Percentiles rank a stretch among this genome's conserved stretches.
phyloP scores from a whole-genome alignment of 2,888 invertebrate species.

The Lochmaea capreae region DNA sequence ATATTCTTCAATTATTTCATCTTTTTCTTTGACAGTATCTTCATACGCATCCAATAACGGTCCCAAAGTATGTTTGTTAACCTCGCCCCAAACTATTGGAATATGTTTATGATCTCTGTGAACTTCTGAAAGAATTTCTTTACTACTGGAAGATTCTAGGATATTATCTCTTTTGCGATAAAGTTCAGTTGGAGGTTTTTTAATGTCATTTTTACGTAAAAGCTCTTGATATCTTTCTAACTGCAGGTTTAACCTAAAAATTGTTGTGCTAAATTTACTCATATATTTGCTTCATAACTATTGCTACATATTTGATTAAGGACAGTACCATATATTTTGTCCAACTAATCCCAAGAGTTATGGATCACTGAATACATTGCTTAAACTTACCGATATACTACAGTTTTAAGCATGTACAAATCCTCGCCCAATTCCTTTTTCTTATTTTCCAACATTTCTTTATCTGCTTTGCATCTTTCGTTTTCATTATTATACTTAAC shows the following conservation, averaged over 20 bases:
- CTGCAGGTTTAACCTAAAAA: slow-evolving; percentile 77
- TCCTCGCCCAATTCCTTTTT: slow-evolving; percentile 75
- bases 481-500: slow-evolving; percentile 68
- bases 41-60: slow-evolving; percentile 75
- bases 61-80: slow-evolving; percentile 74
- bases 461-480: slow-evolving; percentile 67
- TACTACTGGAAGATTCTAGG: slow-evolving; percentile 27
- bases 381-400: slow-evolving; percentile 73
- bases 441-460: slow-evolving; percentile 68
- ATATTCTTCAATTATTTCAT: slow-evolving; percentile 77
- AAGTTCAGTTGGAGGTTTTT: slow-evolving; percentile 40
- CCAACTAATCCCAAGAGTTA: not conserved
- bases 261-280: not conserved
- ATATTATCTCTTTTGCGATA: slow-evolving; percentile 33
- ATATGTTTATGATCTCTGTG: slow-evolving; percentile 63
- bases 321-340: too few relatives aligned
- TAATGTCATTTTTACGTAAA: slow-evolving; percentile 64
- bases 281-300: not conserved
- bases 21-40: slow-evolving; percentile 81
- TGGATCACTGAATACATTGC: not conserved
- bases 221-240: slow-evolving; percentile 82
- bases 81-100: slow-evolving; percentile 68
- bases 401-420: slow-evolving; percentile 79
- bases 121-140: slow-evolving; percentile 56
- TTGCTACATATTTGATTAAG: too few relatives aligned